Evolutionary conservation across 1,140 invertebrate species (phyloP), one percentile per base, ranked within the genome.

Genomic region (Galleria mellonella): DNA sequence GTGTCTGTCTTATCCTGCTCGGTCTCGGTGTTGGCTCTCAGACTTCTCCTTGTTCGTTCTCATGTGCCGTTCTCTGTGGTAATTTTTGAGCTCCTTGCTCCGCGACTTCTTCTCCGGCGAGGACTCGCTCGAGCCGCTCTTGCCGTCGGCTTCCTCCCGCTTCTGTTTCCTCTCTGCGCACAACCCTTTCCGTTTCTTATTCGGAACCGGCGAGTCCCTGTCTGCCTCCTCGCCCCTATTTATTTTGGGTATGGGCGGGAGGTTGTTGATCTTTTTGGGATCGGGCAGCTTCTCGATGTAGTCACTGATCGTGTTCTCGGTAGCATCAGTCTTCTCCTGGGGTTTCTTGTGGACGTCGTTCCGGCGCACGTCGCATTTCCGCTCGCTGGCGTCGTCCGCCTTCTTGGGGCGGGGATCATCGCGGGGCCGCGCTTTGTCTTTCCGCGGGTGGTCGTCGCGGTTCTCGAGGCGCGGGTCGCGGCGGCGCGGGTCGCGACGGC

Each of bases 11-110:
- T 40, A 23, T 9, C 49, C 17, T 23, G 46, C 29, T 23, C 30
- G 5, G 42, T 32, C 35, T 70, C 65, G 43, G 52, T 41, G 11
- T 4, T 83, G 89, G 70, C 89, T 91, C 29, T 81, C 77, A 0
- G 82, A 83, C 42, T 82, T 81, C 50, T 90, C 87, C 60, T 89
- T 88, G 62, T 92, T 91, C 32, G 90, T 79, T 39, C 91, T 72
- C 55, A 91, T 87, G 75, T 92, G 92, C 72, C 90, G 82, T 53
- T 89, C 88, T 70, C 89, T 91, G 45, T 87, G 72, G 43, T 87
- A 89, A 29, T 85, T 84, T 50, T 89, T 88, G 9, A 90, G 83
- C 54, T 90, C 90, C 47, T 70, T 70, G 0, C 12, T 14, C 27
- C 67, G 61, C 3, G 37, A 33, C 27, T 59, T 47, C 35, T 76